Percentiles rank a stretch among this genome's conserved stretches.
Evolutionary conservation across 2,888 invertebrate species (phyloP).

Genomic region (Thereva nobilitata): DNA sequence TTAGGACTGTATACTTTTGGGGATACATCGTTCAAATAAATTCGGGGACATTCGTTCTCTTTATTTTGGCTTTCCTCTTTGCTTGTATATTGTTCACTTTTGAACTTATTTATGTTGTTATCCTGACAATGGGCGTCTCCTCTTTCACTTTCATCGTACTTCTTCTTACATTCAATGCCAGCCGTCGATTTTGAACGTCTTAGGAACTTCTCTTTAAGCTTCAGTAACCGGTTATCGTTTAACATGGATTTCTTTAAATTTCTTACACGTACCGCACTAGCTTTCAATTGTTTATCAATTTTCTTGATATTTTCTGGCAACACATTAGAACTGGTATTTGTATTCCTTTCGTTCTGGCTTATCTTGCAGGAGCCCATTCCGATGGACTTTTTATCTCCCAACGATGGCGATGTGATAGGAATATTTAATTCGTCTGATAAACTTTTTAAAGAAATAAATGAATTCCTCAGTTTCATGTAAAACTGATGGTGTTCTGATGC

Average conservation of each 20-base stretch:
- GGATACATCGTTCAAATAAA: conserved; percentile 29
- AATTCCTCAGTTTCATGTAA: conserved; percentile 72
- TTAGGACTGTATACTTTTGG: conserved; percentile 59
- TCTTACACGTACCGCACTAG: conserved; percentile 40
- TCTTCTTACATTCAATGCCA: conserved; percentile 15
- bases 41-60: conserved; percentile 68
- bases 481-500: conserved; percentile 79
- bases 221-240: conserved; percentile 43
- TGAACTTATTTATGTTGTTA: conserved; percentile 8
- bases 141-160: background rate
- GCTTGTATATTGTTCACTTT: conserved; percentile 16
- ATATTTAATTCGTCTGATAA: conserved; percentile 66
- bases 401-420: conserved; percentile 51
- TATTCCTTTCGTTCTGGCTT: conserved; percentile 35
- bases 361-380: conserved; percentile 17
- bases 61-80: conserved; percentile 67
- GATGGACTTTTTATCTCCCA: conserved; percentile 16
- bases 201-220: conserved; percentile 43
- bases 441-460: conserved; percentile 69
- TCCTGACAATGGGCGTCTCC: background rate
- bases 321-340: background rate
- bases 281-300: conserved; percentile 43
- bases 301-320: conserved; percentile 39
- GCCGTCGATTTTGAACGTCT: conserved; percentile 43
- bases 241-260: conserved; percentile 46